Evolutionary conservation across 1,140 invertebrate species (phyloP), one percentile per base, ranked within the genome.

Genomic region (Caenorhabditis remanei): DNA sequence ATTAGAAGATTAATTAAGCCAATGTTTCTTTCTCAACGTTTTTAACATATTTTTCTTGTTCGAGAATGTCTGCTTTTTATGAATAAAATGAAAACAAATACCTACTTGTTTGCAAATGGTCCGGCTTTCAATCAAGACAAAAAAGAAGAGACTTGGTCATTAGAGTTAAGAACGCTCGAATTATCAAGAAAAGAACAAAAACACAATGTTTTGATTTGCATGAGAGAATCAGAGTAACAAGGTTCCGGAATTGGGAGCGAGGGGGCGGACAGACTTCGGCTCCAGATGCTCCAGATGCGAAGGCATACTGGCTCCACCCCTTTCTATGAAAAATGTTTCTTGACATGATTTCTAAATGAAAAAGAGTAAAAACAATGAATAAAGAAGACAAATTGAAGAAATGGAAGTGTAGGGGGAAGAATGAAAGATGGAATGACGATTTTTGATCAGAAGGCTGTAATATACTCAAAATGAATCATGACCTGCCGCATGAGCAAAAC

Each of bases 201-300:
- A 79, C 43, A 79, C 71, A 79, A 79, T 50, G 71, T 79, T 79
- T 79, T 79, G 71, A 79, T 79, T 50, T 79, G 71, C 46, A 50
- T 79, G 46, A 48, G 71, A 79, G 71, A 79, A 50, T 79, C 71
- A 79, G 71, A 79, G 71, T 79, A 50, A 79, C 71, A 24, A 50
- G 46, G 46, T 50, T 79, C 71, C 71, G 46, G 46, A 79, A 79
- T 79, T 79, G 71, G 71, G 71, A 50, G 46, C 71, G 71, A 79
- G 71, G 71, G 46, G 71, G 71, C 71, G 71, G 71, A 50, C 46
- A 79, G 71, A 79, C 19, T 79, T 19, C 63, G 19, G 32, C 63
- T 67, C 46, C 71, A 79, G 43, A 50, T 71, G 67, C 41, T 79
- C 46, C 71, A 79, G 71, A 79, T 79, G 71, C 71, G 21, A n/a